Evolutionary conservation across 2,797 vertebrate species (phyloP).

Genomic region (Notolepis coatsorum): DNA sequence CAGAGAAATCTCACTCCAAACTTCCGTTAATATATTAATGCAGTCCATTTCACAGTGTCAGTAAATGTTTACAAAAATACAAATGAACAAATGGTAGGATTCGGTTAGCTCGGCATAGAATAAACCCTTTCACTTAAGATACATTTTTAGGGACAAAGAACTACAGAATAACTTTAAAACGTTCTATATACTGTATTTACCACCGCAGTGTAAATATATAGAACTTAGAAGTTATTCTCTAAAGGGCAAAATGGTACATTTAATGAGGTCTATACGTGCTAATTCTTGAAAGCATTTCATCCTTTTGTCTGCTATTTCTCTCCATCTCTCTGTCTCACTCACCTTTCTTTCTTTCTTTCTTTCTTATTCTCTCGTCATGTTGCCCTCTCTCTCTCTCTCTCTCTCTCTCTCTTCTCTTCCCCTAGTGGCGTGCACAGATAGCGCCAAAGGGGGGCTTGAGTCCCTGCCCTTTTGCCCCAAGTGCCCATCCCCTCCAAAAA

Average conservation of each 20-base stretch:
- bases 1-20: no score
- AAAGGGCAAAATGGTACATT: constrained; percentile 25
- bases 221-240: constrained; percentile 11
- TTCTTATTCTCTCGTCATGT: constrained; percentile 6
- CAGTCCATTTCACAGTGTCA: no score
- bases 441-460: no score
- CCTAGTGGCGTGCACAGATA: no score
- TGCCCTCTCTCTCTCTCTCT: constrained; percentile 29
- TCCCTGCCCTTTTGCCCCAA: no score
- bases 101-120: no score
- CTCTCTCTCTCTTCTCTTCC: constrained; percentile 7
- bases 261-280: constrained; percentile 35
- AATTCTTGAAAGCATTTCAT: constrained; percentile 44
- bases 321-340: background rate
- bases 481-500: no score
- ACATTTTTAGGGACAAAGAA: background rate
- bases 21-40: no score
- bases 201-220: background rate
- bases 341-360: background rate
- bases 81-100: no score
- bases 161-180: background rate
- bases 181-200: background rate
- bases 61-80: no score
- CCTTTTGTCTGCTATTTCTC: background rate
- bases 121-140: background rate